Evolutionary conservation across 2,113 vertebrate species (phyloP).

Genomic region (Eonycteris spelaea): DNA sequence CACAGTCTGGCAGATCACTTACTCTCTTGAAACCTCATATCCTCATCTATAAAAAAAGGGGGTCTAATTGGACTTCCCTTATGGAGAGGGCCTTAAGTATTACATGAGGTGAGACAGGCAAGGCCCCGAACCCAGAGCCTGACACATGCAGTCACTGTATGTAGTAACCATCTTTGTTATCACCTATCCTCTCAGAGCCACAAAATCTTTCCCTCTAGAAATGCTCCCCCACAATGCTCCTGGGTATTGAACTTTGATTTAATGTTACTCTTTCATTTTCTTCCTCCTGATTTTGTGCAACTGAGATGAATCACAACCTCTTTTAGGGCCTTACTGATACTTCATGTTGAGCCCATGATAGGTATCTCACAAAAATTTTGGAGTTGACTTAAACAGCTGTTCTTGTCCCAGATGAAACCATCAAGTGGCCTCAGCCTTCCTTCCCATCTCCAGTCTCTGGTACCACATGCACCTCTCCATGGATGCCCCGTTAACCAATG

Average conservation of each 20-base stretch:
- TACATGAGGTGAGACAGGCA: not conserved
- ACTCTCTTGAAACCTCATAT: not conserved
- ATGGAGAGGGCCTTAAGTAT: not conserved
- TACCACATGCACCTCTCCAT: not conserved
- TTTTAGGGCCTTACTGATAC: not conserved
- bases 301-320: not conserved
- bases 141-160: too few relatives aligned
- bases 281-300: not conserved
- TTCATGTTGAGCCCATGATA: not conserved
- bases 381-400: not conserved
- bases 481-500: not conserved
- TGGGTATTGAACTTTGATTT: not conserved
- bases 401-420: accelerated
- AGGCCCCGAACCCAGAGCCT: not conserved
- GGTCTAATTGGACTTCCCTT: not conserved
- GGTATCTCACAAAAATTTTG: not conserved
- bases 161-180: not conserved
- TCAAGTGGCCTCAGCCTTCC: not conserved
- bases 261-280: not conserved
- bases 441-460: not conserved
- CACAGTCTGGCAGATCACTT: not conserved
- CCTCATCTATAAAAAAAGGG: not conserved
- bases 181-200: not conserved
- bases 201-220: not conserved
- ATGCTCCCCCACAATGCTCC: accelerated